These are phyloP conservation scores for Gymnoscopelus microlampas DNA, from an alignment of 2,797 vertebrate genomes.

Conservation along the genomic window DNA sequence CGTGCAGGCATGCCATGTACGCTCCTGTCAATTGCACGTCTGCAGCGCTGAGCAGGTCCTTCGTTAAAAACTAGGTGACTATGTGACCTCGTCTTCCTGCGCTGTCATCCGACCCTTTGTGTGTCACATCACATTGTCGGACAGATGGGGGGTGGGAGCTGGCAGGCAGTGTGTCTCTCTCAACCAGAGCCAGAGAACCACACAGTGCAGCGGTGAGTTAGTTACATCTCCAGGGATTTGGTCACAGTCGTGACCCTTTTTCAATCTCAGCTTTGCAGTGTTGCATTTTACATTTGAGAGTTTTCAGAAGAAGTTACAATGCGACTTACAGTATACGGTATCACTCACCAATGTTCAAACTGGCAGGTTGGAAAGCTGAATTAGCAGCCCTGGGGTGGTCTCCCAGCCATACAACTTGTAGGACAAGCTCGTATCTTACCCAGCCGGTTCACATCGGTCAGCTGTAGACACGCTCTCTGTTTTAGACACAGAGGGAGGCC, in stretches of 20 bases:
- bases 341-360: too few species aligned
- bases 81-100: conserved; percentile 66
- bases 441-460: conserved; percentile 43
- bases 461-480: conserved; percentile 35
- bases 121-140: conserved; percentile 72
- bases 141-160: conserved; percentile 50
- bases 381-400: too few species aligned
- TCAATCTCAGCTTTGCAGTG: too few species aligned
- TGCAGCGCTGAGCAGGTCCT: conserved; percentile 45
- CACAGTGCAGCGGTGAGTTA: too few species aligned
- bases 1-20: neutral
- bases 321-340: too few species aligned
- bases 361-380: too few species aligned
- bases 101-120: conserved; percentile 65
- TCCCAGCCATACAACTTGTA: too few species aligned
- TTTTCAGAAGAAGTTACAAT: too few species aligned
- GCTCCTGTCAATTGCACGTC: conserved; percentile 48
- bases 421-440: neutral
- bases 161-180: conserved; percentile 19
- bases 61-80: conserved; percentile 67
- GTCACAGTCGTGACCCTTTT: too few species aligned
- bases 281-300: too few species aligned
- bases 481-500: conserved; percentile 30
- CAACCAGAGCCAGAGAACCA: too few species aligned
- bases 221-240: too few species aligned